Percentiles rank a stretch among this genome's conserved stretches.
These are phyloP conservation scores for Avahi laniger DNA, from an alignment of 2,797 vertebrate genomes.

Conservation along the genomic window DNA sequence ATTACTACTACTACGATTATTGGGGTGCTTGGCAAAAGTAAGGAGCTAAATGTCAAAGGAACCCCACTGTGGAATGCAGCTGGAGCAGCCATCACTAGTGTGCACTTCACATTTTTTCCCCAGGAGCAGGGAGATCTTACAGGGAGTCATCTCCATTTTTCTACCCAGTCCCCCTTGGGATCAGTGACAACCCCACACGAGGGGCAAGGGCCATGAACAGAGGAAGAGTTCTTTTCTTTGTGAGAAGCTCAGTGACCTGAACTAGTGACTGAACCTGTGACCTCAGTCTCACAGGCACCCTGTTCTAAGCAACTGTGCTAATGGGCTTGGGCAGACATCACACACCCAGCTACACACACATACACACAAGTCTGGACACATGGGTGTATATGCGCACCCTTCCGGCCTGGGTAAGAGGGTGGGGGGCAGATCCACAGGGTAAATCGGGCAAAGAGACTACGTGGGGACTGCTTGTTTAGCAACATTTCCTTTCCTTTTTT, in stretches of 20 bases:
- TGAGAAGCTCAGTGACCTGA: slow-evolving; percentile 26
- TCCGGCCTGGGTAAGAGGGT: slow-evolving; percentile 8
- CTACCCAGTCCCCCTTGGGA: not conserved
- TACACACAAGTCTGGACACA: not conserved
- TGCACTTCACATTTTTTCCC: not conserved
- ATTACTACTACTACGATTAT: not conserved
- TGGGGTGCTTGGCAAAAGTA: not conserved
- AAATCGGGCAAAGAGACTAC: not conserved
- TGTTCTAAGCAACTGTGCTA: slow-evolving; percentile 37
- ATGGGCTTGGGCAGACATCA: not conserved
- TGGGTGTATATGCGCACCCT: not conserved
- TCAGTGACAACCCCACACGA: not conserved
- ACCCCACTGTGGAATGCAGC: not conserved
- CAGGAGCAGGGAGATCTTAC: not conserved
- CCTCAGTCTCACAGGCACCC: not conserved
- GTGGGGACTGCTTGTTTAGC: not conserved
- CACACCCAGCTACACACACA: not conserved
- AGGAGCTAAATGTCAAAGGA: slow-evolving; percentile 7
- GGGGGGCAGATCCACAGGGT: not conserved
- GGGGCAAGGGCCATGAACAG: not conserved
- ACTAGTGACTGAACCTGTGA: slow-evolving; percentile 45
- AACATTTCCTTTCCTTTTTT: slow-evolving; percentile 24
- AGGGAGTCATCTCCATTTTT: not conserved
- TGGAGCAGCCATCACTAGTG: not conserved
- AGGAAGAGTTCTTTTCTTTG: slow-evolving; percentile 47